Base-by-base conservation (phyloP, 2,888 invertebrate species). In the Penaeus monodon region DNA sequence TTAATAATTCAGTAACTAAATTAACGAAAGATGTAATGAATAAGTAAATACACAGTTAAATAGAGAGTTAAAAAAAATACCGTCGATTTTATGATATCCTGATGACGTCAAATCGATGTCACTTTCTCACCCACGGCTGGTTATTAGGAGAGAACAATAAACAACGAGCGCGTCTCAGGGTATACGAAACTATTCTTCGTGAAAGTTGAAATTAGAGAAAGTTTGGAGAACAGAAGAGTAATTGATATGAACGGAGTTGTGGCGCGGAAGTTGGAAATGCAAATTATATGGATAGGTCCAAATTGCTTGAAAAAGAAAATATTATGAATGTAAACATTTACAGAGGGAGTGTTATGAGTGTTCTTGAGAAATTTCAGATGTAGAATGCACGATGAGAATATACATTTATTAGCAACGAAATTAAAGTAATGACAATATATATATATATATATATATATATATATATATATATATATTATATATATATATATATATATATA, bases 401-500 rank as follows among this genome's bases (percentile, higher is more conserved):
- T 38, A 44, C 44, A 44, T 44, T 44, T 44, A 8, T 44, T 6
- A 44, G 8, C 44, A 44, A 44, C 44, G 1, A 10, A 10, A 44
- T 10, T 10, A 44, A 44, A 44, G 44, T 44, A 10, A 44, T 29
- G 1, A 20, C 4, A 29, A 70, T 70, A 29, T 70, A 70, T 70
- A 29, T 70, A 70, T 70, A 29, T 70, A 70, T 24, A 29, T 70
- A 70, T 70, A 29, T 70, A 70, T 70, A 29, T 70, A 70, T 70
- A 29, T 70, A 70, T 70, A 29, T 70, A 70, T 70, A 29, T 70
- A 70, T 70, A 70, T 70, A 70, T n/a, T 70, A 70, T 70, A 70
- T 70, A 70, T 70, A 70, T 70, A 70, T 70, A 70, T 70, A n/a
- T 70, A 70, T n/a, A n/a, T 70, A 70, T 70, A 70, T 70, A 29